Base-by-base conservation (phyloP, 2,113 vertebrate genomes). In the Oncorhynchus mykiss region DNA sequence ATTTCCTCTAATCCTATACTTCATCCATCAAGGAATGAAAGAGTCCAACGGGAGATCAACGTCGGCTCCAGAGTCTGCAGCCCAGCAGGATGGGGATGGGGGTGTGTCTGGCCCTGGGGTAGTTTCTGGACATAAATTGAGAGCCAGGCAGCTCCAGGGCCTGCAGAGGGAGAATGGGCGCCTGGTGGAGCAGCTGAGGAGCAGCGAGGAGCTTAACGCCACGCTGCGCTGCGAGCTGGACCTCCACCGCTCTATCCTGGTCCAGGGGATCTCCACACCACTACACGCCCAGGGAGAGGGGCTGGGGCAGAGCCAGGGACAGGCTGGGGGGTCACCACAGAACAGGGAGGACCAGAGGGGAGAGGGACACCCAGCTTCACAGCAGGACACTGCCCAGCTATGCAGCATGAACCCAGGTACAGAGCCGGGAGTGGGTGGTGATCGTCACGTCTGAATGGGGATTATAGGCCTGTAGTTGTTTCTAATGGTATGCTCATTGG, bases 171-270 rank as follows among this genome's bases (percentile, higher is more conserved):
- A 93, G 84, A 93, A 93, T 76, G 72, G 75, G 1, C 79, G 81
- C 24, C 88, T 95, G 51, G 89, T 87, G 75, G 90, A 94, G 67
- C 89, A 91, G 84, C 91, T 95, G 78, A 92, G 78, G 73, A 79
- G 77, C 90, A 94, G 89, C n/a, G 83, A 92, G 78, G 89, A 93
- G 66, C 88, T 94, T 29, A 94, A 92, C 29, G 31, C 81, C 49
- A 92, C 85, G 27, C 89, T 94, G 71, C 89, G 88, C 66, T 88
- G 82, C 24, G 93, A 95, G 71, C 90, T 94, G 68, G 88, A 94
- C 69, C 91, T 95, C 74, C 92, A 93, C 18, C 84, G 87, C 31
- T 92, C 92, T 2, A 86, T 95, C 34, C 88, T 93, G 80, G 85
- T 88, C 49, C 88, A 92, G 70, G 65, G 66, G 64, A 70, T 73